These are phyloP conservation scores for Eciton burchellii DNA, from an alignment of 1,140 invertebrate species.

Conservation along the genomic window DNA sequence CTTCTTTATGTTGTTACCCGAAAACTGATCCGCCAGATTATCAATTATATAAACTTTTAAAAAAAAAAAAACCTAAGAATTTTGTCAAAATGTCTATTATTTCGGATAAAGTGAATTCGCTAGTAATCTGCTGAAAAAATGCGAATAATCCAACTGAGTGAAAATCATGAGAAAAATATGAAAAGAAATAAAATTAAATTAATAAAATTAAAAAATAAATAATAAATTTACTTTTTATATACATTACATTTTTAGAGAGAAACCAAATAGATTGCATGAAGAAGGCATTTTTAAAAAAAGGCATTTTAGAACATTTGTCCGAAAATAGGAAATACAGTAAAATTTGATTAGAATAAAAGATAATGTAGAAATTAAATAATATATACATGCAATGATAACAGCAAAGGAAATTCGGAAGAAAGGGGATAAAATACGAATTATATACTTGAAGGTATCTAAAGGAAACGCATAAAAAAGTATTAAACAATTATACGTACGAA, in stretches of 20 bases:
- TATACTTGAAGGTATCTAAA: background rate
- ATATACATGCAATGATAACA: background rate
- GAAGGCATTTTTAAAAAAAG: background rate
- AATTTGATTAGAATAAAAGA: slow-evolving; percentile 12
- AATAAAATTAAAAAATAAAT: slow-evolving; percentile 1
- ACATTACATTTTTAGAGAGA: background rate
- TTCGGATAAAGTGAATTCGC: background rate
- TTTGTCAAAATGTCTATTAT: background rate
- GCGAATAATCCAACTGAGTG: background rate
- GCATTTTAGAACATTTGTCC: background rate
- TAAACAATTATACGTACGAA: slow-evolving; percentile 46
- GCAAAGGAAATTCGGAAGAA: background rate
- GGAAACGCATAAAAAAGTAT: background rate
- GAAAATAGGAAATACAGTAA: background rate
- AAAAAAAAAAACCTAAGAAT: background rate
- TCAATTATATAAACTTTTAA: background rate
- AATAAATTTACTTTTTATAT: background rate
- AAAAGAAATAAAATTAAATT: background rate
- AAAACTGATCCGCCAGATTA: background rate
- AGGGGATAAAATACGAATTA: background rate
- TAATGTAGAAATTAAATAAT: slow-evolving; percentile 3
- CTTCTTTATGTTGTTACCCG: background rate
- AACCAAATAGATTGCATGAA: background rate
- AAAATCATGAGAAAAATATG: background rate
- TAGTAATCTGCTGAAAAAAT: background rate